Conservation (phyloP, 2,888 invertebrate genomes). For the Lasiommata megera region DNA sequence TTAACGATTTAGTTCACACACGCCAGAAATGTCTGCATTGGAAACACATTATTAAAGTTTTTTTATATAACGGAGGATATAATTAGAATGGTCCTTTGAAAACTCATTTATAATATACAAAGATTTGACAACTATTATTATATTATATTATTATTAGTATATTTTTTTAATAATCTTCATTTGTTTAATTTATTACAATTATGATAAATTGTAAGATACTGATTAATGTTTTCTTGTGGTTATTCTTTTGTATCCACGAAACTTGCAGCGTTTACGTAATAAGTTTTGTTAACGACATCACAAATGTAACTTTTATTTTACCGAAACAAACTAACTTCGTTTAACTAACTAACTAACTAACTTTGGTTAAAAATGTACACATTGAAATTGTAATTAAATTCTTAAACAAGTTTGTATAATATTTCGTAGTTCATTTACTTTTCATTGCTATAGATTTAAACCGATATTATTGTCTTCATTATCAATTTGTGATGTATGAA, state of each 20-base stretch:
- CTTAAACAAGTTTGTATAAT: background rate
- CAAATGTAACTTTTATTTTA: slow-evolving; percentile 9
- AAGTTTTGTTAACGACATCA: background rate
- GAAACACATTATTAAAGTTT: background rate
- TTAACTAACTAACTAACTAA: background rate
- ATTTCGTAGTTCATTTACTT: too few relatives aligned
- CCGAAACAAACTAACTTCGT: background rate
- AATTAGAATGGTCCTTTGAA: too few relatives aligned
- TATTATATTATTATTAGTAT: too few relatives aligned
- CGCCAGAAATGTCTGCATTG: background rate
- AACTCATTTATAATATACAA: too few relatives aligned
- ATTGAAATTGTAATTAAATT: background rate
- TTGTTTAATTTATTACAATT: too few relatives aligned
- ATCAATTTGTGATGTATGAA: too few relatives aligned
- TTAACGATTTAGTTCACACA: background rate
- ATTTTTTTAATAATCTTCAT: too few relatives aligned
- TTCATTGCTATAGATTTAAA: too few relatives aligned
- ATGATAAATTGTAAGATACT: background rate
- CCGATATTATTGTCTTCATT: too few relatives aligned
- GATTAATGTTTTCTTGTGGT: background rate
- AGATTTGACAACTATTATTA: too few relatives aligned
- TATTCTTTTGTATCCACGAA: slow-evolving; percentile 6
- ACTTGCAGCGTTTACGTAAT: background rate
- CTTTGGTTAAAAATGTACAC: background rate
- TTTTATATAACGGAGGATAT: too few relatives aligned